Percentiles rank a stretch among this genome's conserved stretches.
Evolutionary conservation across 2,797 vertebrate species (phyloP).

Genomic region (Gastrophryne carolinensis): DNA sequence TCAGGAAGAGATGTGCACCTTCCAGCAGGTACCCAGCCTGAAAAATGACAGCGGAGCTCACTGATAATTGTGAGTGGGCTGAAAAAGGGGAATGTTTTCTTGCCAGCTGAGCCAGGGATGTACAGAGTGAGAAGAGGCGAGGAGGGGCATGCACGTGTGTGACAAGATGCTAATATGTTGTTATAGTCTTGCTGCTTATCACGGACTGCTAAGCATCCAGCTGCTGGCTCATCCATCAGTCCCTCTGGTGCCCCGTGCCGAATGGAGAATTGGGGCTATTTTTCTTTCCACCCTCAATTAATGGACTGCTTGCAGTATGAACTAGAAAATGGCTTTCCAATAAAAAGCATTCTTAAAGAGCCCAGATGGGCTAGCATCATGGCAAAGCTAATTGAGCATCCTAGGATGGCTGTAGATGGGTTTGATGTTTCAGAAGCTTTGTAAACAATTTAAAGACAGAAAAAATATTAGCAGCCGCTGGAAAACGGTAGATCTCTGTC

Average conservation of each 20-base stretch:
- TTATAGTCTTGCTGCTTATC: constrained; percentile 60
- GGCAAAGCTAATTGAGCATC: constrained; percentile 30
- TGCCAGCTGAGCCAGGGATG: constrained; percentile 31
- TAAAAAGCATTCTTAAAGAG: constrained; percentile 33
- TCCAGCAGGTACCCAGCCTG: constrained; percentile 27
- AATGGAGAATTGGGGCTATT: constrained; percentile 44
- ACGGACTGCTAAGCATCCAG: constrained; percentile 63
- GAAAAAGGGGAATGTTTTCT: constrained; percentile 7
- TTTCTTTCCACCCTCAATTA: constrained; percentile 44
- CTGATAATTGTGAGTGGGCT: constrained; percentile 51
- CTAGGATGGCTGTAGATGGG: too few relatives aligned
- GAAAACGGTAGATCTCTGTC: too few relatives aligned
- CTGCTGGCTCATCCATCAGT: constrained; percentile 60
- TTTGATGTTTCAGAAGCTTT: too few relatives aligned
- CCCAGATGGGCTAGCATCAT: constrained; percentile 10
- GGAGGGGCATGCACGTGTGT: constrained; percentile 49
- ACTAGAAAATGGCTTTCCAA: constrained; percentile 41
- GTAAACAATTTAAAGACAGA: too few relatives aligned
- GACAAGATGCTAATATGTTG: constrained; percentile 60
- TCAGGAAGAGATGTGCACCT: background rate
- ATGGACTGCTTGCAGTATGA: constrained; percentile 36
- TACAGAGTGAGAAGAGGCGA: constrained; percentile 16
- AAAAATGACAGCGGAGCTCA: constrained; percentile 53
- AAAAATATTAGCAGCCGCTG: too few relatives aligned
- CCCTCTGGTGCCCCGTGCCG: constrained; percentile 41